These are phyloP conservation scores for Chelonoidis abingdonii DNA, from an alignment of 2,113 vertebrate genomes.

Conservation along the genomic window DNA sequence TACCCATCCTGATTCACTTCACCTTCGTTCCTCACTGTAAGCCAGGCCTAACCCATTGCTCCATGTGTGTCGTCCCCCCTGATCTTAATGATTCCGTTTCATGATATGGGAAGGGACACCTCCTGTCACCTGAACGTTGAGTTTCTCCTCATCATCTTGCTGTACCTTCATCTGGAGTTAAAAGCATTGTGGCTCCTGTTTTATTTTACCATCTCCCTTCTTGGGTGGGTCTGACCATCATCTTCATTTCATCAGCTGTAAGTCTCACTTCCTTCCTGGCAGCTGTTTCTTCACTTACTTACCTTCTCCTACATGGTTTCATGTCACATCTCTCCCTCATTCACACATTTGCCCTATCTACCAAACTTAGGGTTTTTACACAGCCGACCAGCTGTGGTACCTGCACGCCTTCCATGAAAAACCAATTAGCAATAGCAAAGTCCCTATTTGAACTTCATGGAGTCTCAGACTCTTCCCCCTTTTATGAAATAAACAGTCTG, in stretches of 20 bases:
- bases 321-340: fast-evolving
- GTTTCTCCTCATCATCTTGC: not conserved
- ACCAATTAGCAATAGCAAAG: not conserved
- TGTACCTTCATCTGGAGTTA: not conserved
- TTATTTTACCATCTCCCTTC: not conserved
- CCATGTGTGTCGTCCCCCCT: too few relatives aligned
- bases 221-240: not conserved
- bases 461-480: not conserved
- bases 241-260: not conserved
- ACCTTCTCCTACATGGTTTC: fast-evolving
- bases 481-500: not conserved
- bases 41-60: not conserved
- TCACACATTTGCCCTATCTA: not conserved
- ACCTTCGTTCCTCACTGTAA: not conserved
- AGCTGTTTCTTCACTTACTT: not conserved
- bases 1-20: not conserved
- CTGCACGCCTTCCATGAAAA: fast-evolving
- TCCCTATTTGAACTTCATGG: fast-evolving
- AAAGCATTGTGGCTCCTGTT: not conserved
- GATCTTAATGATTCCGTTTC: not conserved
- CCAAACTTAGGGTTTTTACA: not conserved
- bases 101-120: not conserved
- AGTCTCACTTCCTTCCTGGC: not conserved
- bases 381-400: fast-evolving
- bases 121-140: not conserved